Percentiles rank a stretch among this genome's conserved stretches.
Evolutionary conservation across 2,113 vertebrate species (phyloP).

Genomic region (Nesoenas mayeri): DNA sequence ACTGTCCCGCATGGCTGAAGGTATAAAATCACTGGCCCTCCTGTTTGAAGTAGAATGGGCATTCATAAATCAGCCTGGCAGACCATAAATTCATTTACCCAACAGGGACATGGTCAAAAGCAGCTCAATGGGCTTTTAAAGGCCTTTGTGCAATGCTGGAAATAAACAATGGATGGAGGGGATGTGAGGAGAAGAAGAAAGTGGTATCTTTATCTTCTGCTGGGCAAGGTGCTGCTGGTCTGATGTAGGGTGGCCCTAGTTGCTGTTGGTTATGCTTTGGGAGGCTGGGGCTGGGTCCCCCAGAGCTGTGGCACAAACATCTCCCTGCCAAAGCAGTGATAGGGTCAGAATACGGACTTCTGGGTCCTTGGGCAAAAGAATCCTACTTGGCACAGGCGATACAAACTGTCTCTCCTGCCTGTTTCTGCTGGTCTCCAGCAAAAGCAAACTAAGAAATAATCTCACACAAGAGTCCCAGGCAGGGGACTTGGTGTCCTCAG

Average conservation of each 20-base stretch:
- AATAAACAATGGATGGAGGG: background rate
- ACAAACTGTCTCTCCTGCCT: background rate
- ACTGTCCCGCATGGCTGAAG: slow-evolving; percentile 52
- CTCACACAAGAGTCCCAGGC: background rate
- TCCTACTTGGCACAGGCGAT: background rate
- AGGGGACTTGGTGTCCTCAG: background rate
- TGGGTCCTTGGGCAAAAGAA: background rate
- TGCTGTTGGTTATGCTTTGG: background rate
- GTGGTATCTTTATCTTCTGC: background rate
- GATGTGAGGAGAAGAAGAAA: background rate
- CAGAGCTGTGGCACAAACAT: background rate
- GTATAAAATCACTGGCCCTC: slow-evolving; percentile 40
- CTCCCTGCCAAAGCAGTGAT: background rate
- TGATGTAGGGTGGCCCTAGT: background rate
- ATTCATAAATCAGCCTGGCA: slow-evolving; percentile 65
- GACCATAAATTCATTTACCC: slow-evolving; percentile 62
- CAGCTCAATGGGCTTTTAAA: slow-evolving; percentile 29
- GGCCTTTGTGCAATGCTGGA: background rate
- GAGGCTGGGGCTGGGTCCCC: background rate
- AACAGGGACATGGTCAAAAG: slow-evolving; percentile 35
- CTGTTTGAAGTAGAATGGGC: background rate
- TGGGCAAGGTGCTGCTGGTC: background rate
- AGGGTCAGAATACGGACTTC: background rate
- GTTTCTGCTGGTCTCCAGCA: background rate
- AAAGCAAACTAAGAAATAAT: background rate